Evolutionary conservation across 2,797 vertebrate species (phyloP), one percentile per base, ranked within the genome.

Genomic region (Poecilia velifera): DNA sequence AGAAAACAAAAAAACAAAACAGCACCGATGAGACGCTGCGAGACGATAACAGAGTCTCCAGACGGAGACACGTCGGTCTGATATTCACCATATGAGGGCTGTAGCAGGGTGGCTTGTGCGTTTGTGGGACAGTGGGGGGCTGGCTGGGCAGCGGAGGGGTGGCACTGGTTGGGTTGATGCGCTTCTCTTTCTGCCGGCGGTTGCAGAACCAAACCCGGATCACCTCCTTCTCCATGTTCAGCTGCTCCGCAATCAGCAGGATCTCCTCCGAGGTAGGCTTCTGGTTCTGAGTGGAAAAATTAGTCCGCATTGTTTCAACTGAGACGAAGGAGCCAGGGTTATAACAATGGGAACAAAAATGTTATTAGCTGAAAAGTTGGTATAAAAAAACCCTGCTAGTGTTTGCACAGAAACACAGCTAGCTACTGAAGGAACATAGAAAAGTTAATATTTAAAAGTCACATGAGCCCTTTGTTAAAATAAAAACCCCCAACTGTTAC

Each of bases 181-280:
- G 97, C 87, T 98, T 98, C 94, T 98, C 97, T 92, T 98, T 98
- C 95, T 98, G 97, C 80, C 97, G 94, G 80, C 97, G 96, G 95
- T 98, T 98, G 94, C 97, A 98, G 96, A 98, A 98, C 97, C 97
- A 98, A 90, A 98, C 97, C 20, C 97, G 97, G 90, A 98, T 97
- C 94, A 98, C 97, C 94, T 98, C 97, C 93, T 98, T 98, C 94
- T 98, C 97, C 97, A 98, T 97, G 92, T 94, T 97, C 91, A 98
- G 96, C 93, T 97, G 97, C 91, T 98, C 97, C 0, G 97, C 95
- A 3, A 98, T 97, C 91, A 97, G 91, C 92, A 97, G 94, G 93
- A 98, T 97, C 94, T 98, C 97, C 91, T 98, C 97, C 94, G 97
- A 98, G 96, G 96, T 97, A 96, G 97, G 97, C 97, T 98, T 98